A percentile compares a stretch with the other conserved stretches of the same genome.
Evolutionary conservation across 2,888 invertebrate species (phyloP).

Genomic region (Agrotis exclamationis): DNA sequence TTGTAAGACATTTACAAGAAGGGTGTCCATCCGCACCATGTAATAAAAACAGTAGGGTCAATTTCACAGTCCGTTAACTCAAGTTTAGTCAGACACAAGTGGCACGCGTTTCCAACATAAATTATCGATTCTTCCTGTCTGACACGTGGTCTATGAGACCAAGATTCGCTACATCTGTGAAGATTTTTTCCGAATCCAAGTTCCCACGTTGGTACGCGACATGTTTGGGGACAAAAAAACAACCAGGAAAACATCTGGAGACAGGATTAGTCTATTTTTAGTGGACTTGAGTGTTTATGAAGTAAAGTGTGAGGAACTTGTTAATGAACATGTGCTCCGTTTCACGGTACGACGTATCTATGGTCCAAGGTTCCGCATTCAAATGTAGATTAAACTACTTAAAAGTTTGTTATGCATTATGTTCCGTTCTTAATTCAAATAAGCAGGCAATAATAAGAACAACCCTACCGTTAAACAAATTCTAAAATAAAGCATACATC

Average conservation of each 20-base stretch:
- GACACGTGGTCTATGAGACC: conserved; percentile 79
- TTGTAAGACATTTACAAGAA: conserved; percentile 45
- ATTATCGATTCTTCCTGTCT: conserved; percentile 83
- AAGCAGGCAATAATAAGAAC: conserved; percentile 41
- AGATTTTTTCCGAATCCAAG: conserved; percentile 72
- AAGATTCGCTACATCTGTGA: conserved; percentile 84
- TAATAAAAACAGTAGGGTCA: conserved; percentile 77
- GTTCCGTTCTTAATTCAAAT: conserved; percentile 31
- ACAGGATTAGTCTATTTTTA: conserved; percentile 81
- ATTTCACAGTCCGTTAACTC: conserved; percentile 83
- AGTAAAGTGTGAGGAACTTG: conserved; percentile 80
- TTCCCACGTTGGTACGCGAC: conserved; percentile 87
- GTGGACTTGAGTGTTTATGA: conserved; percentile 77
- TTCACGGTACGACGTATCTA: conserved; percentile 48
- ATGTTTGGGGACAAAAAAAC: conserved; percentile 81
- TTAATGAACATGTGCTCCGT: conserved; percentile 68
- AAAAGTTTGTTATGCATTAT: neutral
- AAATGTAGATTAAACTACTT: conserved; percentile 45
- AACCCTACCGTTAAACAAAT: conserved; percentile 46
- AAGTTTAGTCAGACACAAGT: conserved; percentile 71
- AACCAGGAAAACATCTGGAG: conserved; percentile 86
- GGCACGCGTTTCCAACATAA: conserved; percentile 81
- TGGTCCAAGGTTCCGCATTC: conserved; percentile 36
- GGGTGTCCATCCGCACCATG: conserved; percentile 42
- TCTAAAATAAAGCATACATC: conserved; percentile 56